These are phyloP conservation scores for Discoglossus pictus DNA, from an alignment of 2,797 vertebrate genomes.

Conservation along the genomic window DNA sequence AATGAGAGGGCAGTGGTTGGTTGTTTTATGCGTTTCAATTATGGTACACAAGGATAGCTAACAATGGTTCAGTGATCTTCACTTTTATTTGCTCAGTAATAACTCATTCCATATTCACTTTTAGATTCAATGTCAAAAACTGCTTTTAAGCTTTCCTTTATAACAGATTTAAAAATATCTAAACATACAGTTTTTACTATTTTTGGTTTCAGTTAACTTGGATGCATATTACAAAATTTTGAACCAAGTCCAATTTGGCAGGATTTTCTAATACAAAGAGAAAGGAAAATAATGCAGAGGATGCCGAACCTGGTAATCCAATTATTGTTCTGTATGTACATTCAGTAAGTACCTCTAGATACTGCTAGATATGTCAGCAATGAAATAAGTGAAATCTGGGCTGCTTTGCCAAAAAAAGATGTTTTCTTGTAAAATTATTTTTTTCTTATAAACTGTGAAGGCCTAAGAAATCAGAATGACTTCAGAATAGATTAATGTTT, in stretches of 20 bases:
- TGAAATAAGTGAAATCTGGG: too few relatives aligned
- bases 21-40: constrained; percentile 49
- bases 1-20: constrained; percentile 22
- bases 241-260: background rate
- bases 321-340: background rate
- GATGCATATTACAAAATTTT: background rate
- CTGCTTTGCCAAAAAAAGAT: too few relatives aligned
- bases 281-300: constrained; percentile 3
- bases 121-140: constrained; percentile 14
- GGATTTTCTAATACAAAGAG: background rate
- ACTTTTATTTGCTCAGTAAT: constrained; percentile 30
- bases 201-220: background rate
- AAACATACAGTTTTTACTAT: background rate
- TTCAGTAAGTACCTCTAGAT: constrained; percentile 6
- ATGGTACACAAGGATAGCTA: constrained; percentile 40
- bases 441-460: too few relatives aligned
- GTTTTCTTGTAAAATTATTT: too few relatives aligned
- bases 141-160: background rate
- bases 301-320: constrained; percentile 2
- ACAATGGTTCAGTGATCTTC: constrained; percentile 48
- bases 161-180: background rate
- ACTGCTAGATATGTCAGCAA: too few relatives aligned
- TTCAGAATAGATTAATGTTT: too few relatives aligned
- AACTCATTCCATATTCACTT: constrained; percentile 34
- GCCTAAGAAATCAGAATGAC: too few relatives aligned